Evolutionary conservation across 1,140 invertebrate genomes (phyloP), one percentile per base, ranked within the genome.

Genomic region (Drosophila fuyamai): DNA sequence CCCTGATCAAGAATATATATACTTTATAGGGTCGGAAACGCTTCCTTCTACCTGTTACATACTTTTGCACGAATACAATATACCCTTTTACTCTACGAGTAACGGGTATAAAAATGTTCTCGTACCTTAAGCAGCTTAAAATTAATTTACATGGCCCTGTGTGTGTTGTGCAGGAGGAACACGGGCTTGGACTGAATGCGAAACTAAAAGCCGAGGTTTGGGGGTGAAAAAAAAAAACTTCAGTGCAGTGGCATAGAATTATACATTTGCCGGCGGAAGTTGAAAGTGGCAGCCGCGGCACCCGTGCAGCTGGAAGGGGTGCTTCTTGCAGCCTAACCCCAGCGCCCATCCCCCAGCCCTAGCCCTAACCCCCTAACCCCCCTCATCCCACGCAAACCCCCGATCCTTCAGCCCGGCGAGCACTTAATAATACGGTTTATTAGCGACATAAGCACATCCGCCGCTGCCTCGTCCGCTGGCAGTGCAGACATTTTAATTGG

Each of bases 361-460:
- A 27, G 5, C 44, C 44, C 43, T 18, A 32, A 2, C 23, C 23
- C 5, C 13, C 12, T 3, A 3, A 2, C 27, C 43, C 18, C 12
- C 13, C 12, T 14, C 12, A 50, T 38, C 32, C 54, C n/a, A 10
- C 23, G 32, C 23, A 7, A 27, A 44, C 23, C 29, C 16, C 44
- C n/a, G 43, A 1, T 48, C 32, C 59, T 18, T n/a, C 23, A 38
- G 41, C 54, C 44, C 62, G 8, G 38, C 80, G 61, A 82, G 73
- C 76, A 89, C 84, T 89, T 89, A 89, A 89, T 89, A 89, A 89
- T 89, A 89, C 70, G 84, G 84, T 89, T 89, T 89, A 89, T 89
- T 89, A 89, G 84, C 84, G 84, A 89, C 84, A 89, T 89, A 89
- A 89, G 84, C 85, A 89, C 85, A 89, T 89, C 84, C 84, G 84